phyloP scores from a whole-genome alignment of 2,113 vertebrate genomes.

The Gymnorhina tibicen region DNA sequence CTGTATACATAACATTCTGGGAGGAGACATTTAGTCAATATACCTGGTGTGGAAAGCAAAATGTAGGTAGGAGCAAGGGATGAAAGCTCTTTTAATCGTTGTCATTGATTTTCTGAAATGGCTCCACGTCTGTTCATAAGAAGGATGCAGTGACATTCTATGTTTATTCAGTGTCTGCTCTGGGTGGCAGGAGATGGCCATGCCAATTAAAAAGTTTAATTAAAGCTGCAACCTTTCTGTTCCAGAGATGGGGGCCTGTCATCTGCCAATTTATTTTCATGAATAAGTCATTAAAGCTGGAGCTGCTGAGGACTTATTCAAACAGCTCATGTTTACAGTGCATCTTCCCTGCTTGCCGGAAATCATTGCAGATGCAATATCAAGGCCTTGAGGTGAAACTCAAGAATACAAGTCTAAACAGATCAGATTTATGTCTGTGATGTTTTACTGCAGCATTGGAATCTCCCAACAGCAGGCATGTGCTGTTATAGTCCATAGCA shows the following conservation, averaged over 20 bases:
- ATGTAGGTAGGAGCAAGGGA: slow-evolving; percentile 1
- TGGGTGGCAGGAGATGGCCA: neutral
- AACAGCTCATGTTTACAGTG: neutral
- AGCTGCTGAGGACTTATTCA: neutral
- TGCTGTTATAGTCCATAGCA: neutral
- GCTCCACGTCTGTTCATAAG: neutral
- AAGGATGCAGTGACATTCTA: slow-evolving; percentile 4
- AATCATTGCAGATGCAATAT: neutral
- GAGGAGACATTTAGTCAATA: slow-evolving; percentile 44
- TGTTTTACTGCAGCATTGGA: neutral
- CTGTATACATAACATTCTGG: neutral
- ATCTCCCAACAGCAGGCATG: neutral
- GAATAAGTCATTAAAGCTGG: slow-evolving; percentile 19
- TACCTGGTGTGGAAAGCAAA: slow-evolving; percentile 20
- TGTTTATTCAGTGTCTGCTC: slow-evolving; percentile 12
- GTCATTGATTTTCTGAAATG: slow-evolving; percentile 44
- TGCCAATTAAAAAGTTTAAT: slow-evolving; percentile 52
- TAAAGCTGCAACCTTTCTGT: slow-evolving; percentile 39
- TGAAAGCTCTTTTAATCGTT: slow-evolving; percentile 43
- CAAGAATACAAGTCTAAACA: neutral
- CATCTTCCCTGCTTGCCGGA: neutral
- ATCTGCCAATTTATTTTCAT: slow-evolving; percentile 26
- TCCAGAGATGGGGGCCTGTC: neutral
- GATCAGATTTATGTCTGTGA: neutral
- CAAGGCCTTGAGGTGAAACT: neutral